These are phyloP conservation scores for Bufotes viridis DNA, from an alignment of 2,797 vertebrate genomes.

Conservation along the genomic window DNA sequence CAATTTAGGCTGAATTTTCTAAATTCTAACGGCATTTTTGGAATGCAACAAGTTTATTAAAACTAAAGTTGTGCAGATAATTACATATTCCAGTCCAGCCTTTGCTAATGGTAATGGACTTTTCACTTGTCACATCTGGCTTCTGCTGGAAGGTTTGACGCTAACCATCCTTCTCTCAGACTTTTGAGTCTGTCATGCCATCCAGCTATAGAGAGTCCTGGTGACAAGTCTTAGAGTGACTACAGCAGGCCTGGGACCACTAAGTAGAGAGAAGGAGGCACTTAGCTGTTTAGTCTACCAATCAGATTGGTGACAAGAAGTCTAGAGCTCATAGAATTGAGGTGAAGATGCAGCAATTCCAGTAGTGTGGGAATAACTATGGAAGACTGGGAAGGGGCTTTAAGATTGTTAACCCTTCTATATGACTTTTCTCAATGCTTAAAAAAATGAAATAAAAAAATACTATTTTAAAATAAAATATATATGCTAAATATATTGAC, in stretches of 20 bases:
- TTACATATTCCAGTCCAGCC: constrained; percentile 38
- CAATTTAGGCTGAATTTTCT: not conserved
- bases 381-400: not conserved
- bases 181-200: constrained; percentile 49
- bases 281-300: constrained; percentile 93
- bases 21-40: not conserved
- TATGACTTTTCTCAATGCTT: not conserved
- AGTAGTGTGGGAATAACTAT: constrained; percentile 29
- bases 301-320: constrained; percentile 90
- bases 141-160: constrained; percentile 76
- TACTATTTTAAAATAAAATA: not conserved
- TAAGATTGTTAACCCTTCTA: constrained; percentile 26
- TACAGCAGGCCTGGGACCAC: constrained; percentile 57
- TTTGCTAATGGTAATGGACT: constrained; percentile 35
- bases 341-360: constrained; percentile 29
- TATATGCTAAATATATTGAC: too few relatives aligned
- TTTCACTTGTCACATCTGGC: constrained; percentile 69
- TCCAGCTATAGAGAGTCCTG: constrained; percentile 42
- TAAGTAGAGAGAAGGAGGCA: constrained; percentile 57
- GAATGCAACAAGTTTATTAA: constrained; percentile 14
- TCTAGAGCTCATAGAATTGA: constrained; percentile 75
- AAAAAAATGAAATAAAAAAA: not conserved
- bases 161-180: constrained; percentile 75
- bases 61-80: constrained; percentile 17
- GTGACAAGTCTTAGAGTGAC: constrained; percentile 57